Evolutionary conservation across 2,888 invertebrate genomes (phyloP), one percentile per base, ranked within the genome.

Genomic region (Drosophila kuntzei): DNA sequence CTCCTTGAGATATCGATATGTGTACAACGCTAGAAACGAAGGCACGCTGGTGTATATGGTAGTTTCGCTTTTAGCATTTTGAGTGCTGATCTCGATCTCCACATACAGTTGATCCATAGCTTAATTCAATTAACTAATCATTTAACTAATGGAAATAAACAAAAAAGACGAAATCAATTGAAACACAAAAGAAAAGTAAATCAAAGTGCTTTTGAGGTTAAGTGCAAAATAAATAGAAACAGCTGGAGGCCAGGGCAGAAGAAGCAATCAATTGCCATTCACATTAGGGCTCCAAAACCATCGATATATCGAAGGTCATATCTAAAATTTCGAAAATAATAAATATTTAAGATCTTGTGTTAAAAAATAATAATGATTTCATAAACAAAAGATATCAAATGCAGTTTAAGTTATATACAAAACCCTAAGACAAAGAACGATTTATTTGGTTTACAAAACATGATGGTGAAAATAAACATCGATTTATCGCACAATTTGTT

Each of bases 21-120:
- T 92, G 84, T 94, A 95, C 32, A 95, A 93, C 20, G 94, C 93
- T 57, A 96, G 91, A 58, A 95, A 93, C 2, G 95, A 95, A 90
- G 95, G 95, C 67, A 96, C 91, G 1, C 95, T 93, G 43, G 93
- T 93, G 37, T 88, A 89, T 39, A 92, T 89, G 58, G 88, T 90
- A 6, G 90, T 90, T 55, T 90, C 88, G 27, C 62, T 62, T 18
- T 55, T 62, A 5, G 78, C 79, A 68, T 85, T 78, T 44, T 68
- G 78, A 3, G 90, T 91, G 54, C 78, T 85, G 18, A 91, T 84
- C 75, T 89, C 89, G 46, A 91, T 90, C 89, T 92, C 92, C 44
- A 92, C 83, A 79, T 89, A 92, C 54, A 92, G 72, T 80, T 91
- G 88, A 84, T 91, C 90, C 91, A 92, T 92, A 51, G 51, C 78